Evolutionary conservation across 1,140 invertebrate species (phyloP).

Genomic region (Trypoxylus dichotomus): DNA sequence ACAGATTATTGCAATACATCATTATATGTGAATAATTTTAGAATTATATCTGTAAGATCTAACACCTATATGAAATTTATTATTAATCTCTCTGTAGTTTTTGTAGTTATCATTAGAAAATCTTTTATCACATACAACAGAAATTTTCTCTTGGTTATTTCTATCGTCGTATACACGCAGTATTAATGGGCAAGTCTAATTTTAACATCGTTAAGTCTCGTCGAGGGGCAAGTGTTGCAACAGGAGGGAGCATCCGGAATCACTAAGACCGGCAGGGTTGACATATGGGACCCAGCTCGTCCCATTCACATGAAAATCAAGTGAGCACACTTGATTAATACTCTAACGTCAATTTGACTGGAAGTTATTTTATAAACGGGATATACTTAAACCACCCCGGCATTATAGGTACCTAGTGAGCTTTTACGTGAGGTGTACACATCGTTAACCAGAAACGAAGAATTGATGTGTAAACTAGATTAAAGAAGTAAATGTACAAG

Average conservation of each 20-base stretch:
- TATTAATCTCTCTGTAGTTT: no score
- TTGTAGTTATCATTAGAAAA: no score
- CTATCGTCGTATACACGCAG: neutral
- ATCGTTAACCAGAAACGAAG: neutral
- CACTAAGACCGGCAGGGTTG: constrained; percentile 33
- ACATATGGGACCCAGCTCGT: constrained; percentile 46
- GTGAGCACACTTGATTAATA: constrained; percentile 50
- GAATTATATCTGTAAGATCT: no score
- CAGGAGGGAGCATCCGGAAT: constrained; percentile 9
- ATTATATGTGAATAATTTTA: no score
- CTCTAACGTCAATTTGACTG: constrained; percentile 51
- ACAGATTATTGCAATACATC: no score
- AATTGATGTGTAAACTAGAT: neutral
- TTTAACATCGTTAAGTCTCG: constrained; percentile 26
- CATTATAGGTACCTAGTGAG: neutral
- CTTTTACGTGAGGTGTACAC: neutral
- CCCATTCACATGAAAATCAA: constrained; percentile 48
- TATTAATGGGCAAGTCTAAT: constrained; percentile 17
- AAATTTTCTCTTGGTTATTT: no score
- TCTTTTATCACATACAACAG: no score
- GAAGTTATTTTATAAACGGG: constrained; percentile 49
- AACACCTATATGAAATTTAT: no score
- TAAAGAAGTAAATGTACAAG: neutral
- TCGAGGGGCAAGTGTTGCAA: constrained; percentile 9
- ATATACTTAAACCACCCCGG: constrained; percentile 31